A percentile compares a stretch with the other conserved stretches of the same genome.
phyloP scores from a whole-genome alignment of 2,888 invertebrate genomes.

The Sialis fuliginosa region DNA sequence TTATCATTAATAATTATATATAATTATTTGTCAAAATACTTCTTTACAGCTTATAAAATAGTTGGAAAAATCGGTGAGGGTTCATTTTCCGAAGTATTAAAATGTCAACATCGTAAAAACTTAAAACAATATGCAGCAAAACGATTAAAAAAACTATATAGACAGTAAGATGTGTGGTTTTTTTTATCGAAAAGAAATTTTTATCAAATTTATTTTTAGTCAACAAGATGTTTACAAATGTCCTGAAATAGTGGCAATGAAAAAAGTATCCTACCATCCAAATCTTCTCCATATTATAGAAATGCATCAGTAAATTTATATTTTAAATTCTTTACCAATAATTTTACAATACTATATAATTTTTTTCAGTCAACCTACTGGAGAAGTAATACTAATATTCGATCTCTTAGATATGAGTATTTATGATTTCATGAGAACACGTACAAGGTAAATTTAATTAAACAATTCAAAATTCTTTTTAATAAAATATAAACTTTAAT shows the following conservation, averaged over 20 bases:
- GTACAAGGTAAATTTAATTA: conserved; percentile 22
- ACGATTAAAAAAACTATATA: conserved; percentile 38
- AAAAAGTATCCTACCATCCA: conserved; percentile 36
- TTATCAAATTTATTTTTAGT: conserved; percentile 17
- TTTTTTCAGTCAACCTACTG: conserved; percentile 34
- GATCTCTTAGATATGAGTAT: conserved; percentile 55
- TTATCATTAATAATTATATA: too few relatives aligned
- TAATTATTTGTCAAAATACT: too few relatives aligned
- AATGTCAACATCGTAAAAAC: conserved; percentile 38
- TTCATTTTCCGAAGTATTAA: conserved; percentile 48
- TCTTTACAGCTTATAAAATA: conserved; percentile 36
- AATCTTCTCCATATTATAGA: conserved; percentile 44
- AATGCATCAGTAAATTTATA: conserved; percentile 37
- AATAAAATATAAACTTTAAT: conserved; percentile 7
- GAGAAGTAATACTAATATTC: conserved; percentile 40
- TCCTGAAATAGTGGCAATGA: conserved; percentile 41
- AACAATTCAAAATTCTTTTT: not conserved
- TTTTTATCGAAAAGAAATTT: not conserved
- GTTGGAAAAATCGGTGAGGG: conserved; percentile 50
- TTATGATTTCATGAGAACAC: conserved; percentile 39
- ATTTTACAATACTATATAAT: not conserved
- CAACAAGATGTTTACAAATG: conserved; percentile 28
- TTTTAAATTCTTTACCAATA: not conserved
- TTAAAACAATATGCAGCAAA: conserved; percentile 41
- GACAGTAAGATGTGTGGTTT: conserved; percentile 24